Conservation (phyloP, 2,888 invertebrate genomes). For the Nemotelus pantherinus region DNA sequence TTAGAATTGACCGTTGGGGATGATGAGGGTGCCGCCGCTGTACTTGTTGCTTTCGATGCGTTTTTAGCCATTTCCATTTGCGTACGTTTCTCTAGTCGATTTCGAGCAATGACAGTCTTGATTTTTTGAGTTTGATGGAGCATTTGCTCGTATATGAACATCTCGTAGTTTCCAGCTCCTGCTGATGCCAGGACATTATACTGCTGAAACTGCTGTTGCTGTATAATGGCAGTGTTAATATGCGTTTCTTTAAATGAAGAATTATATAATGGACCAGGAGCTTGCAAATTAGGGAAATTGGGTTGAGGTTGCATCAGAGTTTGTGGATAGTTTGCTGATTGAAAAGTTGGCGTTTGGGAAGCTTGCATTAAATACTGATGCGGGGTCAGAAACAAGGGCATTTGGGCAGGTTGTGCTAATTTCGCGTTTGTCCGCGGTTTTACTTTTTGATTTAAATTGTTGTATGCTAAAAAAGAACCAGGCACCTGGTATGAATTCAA, state of each 20-base stretch:
- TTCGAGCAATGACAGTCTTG: constrained; percentile 14
- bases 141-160: constrained; percentile 34
- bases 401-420: neutral
- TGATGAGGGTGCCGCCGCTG: too few relatives aligned
- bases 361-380: constrained; percentile 35
- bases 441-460: constrained; percentile 15
- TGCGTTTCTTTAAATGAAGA: constrained; percentile 19
- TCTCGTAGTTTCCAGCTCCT: constrained; percentile 20
- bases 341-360: constrained; percentile 3
- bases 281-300: constrained; percentile 3
- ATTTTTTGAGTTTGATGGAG: constrained; percentile 34
- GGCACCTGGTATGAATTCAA: constrained; percentile 31
- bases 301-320: constrained; percentile 2
- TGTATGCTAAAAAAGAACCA: constrained; percentile 30
- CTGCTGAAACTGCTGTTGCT: constrained; percentile 30
- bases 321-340: constrained; percentile 11
- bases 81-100: constrained; percentile 20
- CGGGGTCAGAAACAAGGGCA: constrained; percentile 2
- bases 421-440: neutral
- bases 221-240: constrained; percentile 29
- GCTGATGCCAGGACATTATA: constrained; percentile 13
- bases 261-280: constrained; percentile 19
- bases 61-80: constrained; percentile 22
- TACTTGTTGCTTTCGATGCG: neutral
- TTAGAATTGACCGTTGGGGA: too few relatives aligned